Percentiles rank a stretch among this genome's conserved stretches.
These are phyloP conservation scores for Diabrotica virgifera DNA, from an alignment of 1,140 invertebrate genomes.

Conservation along the genomic window DNA sequence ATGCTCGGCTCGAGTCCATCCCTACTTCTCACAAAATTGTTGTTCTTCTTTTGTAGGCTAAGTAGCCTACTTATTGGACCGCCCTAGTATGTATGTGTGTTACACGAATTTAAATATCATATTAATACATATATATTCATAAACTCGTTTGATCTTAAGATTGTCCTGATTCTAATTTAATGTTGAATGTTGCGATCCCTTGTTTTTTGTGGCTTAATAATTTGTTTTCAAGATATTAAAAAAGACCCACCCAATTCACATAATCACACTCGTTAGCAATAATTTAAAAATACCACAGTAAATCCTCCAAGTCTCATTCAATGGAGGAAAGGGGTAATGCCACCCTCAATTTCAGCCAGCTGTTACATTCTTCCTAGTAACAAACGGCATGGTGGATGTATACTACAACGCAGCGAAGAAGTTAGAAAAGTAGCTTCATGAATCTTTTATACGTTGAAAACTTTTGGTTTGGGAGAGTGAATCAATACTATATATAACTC, in stretches of 20 bases:
- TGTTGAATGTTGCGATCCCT: too few relatives aligned
- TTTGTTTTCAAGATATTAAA: too few relatives aligned
- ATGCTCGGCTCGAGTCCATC: too few relatives aligned
- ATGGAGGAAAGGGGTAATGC: background rate
- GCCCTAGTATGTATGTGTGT: too few relatives aligned
- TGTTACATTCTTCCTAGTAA: background rate
- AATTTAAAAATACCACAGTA: background rate
- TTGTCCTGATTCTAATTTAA: too few relatives aligned
- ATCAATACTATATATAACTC: constrained; percentile 25
- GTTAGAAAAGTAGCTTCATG: constrained; percentile 31
- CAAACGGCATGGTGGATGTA: background rate
- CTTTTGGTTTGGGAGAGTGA: constrained; percentile 24
- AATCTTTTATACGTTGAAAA: constrained; percentile 24
- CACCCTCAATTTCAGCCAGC: background rate
- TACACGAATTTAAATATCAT: too few relatives aligned
- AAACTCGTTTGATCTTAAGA: too few relatives aligned
- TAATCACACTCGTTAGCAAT: background rate
- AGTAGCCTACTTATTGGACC: too few relatives aligned
- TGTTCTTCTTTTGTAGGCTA: too few relatives aligned
- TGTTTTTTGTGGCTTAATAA: too few relatives aligned
- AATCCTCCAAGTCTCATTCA: background rate
- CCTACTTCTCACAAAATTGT: too few relatives aligned
- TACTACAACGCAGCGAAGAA: constrained; percentile 6
- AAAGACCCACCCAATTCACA: background rate
- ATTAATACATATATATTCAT: too few relatives aligned